phyloP scores from a whole-genome alignment of 2,113 vertebrate genomes.

The Heteronetta atricapilla region DNA sequence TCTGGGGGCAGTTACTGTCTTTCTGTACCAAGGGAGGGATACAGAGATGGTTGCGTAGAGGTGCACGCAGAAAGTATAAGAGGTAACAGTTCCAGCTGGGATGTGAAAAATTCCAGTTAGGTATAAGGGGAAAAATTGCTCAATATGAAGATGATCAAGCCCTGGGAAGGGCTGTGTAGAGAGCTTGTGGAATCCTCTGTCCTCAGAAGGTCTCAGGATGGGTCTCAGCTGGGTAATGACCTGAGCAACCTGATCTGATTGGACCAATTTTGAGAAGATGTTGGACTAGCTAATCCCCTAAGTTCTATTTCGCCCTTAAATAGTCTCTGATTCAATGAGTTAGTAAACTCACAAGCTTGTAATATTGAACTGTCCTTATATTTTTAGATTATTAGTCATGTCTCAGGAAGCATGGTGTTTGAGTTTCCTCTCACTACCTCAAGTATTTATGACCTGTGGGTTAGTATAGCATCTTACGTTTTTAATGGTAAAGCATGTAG shows the following conservation, averaged over 20 bases:
- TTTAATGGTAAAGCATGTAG: neutral
- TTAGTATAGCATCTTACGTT: neutral
- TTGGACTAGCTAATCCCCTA: neutral
- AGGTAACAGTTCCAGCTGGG: neutral
- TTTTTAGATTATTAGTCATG: conserved; percentile 59
- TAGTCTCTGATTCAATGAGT: neutral
- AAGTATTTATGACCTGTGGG: neutral
- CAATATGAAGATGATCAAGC: neutral
- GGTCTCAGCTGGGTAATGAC: neutral
- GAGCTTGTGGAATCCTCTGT: neutral
- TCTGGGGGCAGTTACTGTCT: neutral
- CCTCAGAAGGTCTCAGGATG: fast-evolving
- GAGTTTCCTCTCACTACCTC: neutral
- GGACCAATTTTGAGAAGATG: neutral
- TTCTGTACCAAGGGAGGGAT: neutral
- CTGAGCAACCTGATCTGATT: neutral
- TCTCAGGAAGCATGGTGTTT: neutral
- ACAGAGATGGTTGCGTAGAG: neutral
- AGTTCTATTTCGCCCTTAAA: neutral
- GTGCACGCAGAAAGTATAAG: neutral
- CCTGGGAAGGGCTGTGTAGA: neutral
- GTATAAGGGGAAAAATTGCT: neutral
- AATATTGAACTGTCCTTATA: neutral
- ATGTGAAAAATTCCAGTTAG: neutral
- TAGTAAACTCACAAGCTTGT: neutral